phyloP scores from a whole-genome alignment of 2,888 invertebrate species.

The Trachelus tabidus region DNA sequence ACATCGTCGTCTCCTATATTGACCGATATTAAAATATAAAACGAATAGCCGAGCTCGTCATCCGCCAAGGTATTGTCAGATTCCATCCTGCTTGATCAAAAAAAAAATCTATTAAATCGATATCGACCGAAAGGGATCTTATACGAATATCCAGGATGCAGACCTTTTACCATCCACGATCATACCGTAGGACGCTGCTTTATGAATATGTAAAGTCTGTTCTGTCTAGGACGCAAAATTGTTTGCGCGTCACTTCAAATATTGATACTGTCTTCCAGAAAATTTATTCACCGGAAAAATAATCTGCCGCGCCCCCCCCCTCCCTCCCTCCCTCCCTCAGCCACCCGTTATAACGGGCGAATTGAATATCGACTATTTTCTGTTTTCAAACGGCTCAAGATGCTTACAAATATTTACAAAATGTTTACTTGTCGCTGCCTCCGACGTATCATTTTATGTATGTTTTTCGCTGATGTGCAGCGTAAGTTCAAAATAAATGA shows the following conservation, averaged over 20 bases:
- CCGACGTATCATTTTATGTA: neutral
- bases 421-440: neutral
- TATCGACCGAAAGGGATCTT: neutral
- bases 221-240: constrained; percentile 44
- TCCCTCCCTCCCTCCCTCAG: too few relatives aligned
- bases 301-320: too few relatives aligned
- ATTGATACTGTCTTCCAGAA: constrained; percentile 46
- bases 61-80: neutral
- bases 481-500: neutral
- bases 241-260: constrained; percentile 55
- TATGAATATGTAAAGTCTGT: constrained; percentile 59
- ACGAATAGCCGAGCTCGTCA: neutral
- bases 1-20: neutral
- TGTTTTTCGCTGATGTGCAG: too few relatives aligned
- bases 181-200: constrained; percentile 38
- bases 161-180: constrained; percentile 32
- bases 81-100: neutral
- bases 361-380: constrained; percentile 8
- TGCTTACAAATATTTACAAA: neutral
- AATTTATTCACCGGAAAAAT: constrained; percentile 41
- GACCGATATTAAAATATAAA: neutral
- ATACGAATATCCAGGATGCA: neutral
- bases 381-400: neutral
- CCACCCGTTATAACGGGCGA: neutral
- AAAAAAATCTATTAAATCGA: neutral